These are phyloP conservation scores for Lycaon pictus DNA, from an alignment of 2,113 vertebrate genomes.

Conservation along the genomic window DNA sequence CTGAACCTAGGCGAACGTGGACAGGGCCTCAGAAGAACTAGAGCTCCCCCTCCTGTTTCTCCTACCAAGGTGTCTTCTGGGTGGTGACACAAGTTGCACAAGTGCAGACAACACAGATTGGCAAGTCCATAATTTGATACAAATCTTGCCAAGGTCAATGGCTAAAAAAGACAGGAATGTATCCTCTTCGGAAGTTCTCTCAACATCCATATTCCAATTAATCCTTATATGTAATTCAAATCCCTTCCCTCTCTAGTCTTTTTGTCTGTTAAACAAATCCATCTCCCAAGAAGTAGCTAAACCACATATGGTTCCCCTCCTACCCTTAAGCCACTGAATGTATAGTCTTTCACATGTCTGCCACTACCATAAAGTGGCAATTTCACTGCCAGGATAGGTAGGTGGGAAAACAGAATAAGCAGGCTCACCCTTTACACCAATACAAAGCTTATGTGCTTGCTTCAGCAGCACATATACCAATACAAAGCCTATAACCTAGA, in stretches of 20 bases:
- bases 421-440: not conserved
- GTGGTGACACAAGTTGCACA: not conserved
- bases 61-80: not conserved
- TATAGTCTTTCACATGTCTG: not conserved
- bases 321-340: not conserved
- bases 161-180: not conserved
- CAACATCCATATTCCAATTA: not conserved
- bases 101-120: not conserved
- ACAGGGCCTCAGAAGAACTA: not conserved
- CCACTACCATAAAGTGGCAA: not conserved
- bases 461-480: not conserved
- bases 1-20: not conserved
- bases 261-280: not conserved
- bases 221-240: not conserved
- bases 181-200: conserved; percentile 38
- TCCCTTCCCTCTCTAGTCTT: not conserved
- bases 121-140: not conserved
- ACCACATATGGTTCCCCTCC: not conserved
- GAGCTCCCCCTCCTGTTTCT: conserved; percentile 46
- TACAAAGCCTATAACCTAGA: not conserved
- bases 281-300: not conserved
- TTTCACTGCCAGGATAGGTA: not conserved
- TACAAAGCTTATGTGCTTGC: not conserved
- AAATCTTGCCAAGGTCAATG: not conserved
- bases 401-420: not conserved